Percentiles rank a stretch among this genome's conserved stretches.
Conservation (phyloP, 2,888 invertebrate genomes). For the Colletes collaris region DNA sequence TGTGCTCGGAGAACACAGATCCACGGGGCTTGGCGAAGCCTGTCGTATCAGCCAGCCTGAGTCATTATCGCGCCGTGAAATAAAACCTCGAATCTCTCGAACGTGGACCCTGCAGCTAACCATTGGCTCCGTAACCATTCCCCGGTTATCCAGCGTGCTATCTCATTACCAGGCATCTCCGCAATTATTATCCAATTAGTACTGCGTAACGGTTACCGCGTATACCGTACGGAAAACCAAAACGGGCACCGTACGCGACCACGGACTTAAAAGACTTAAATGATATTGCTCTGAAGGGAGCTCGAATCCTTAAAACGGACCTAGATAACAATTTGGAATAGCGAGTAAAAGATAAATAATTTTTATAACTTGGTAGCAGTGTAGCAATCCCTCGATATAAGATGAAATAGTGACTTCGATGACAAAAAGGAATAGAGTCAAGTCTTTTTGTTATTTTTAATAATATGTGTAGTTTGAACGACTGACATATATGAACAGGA, state of each 20-base stretch:
- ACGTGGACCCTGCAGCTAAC: slow-evolving; percentile 12
- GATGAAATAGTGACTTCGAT: too few relatives aligned
- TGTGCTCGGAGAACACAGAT: background rate
- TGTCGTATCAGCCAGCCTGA: background rate
- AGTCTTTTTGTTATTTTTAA: too few relatives aligned
- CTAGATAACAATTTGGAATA: too few relatives aligned
- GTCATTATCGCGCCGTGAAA: slow-evolving; percentile 20
- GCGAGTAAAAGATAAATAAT: too few relatives aligned
- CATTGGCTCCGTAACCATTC: slow-evolving; percentile 17
- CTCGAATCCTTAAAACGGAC: too few relatives aligned
- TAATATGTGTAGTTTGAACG: too few relatives aligned
- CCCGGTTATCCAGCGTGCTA: slow-evolving; percentile 18
- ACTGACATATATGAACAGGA: too few relatives aligned
- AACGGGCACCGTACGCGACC: slow-evolving; percentile 3
- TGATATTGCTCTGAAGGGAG: too few relatives aligned
- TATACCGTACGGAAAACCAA: slow-evolving; percentile 49
- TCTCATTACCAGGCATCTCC: slow-evolving; percentile 20
- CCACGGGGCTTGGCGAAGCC: background rate
- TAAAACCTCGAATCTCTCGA: slow-evolving; percentile 25
- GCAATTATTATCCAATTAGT: slow-evolving; percentile 57
- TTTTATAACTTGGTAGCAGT: too few relatives aligned
- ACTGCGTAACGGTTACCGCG: slow-evolving; percentile 43
- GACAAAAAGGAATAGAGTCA: too few relatives aligned
- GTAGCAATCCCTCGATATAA: too few relatives aligned
- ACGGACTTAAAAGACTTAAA: background rate